Percentiles rank a stretch among this genome's conserved stretches.
phyloP scores from a whole-genome alignment of 2,888 invertebrate genomes.

The Meta bourneti region DNA sequence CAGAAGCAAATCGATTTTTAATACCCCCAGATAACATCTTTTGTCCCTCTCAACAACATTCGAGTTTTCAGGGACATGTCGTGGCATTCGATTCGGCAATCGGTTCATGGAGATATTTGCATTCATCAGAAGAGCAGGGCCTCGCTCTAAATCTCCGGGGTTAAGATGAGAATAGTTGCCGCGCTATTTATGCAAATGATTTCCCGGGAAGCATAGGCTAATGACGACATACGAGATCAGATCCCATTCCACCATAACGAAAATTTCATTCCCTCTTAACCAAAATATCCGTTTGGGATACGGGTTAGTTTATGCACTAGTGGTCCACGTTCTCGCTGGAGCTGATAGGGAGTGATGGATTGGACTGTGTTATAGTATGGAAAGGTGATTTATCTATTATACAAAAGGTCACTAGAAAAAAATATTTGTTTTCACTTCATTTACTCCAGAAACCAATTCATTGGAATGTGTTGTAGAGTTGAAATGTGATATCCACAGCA shows the following conservation, averaged over 20 bases:
- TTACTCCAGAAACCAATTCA: too few relatives aligned
- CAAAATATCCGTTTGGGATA: conserved; percentile 27
- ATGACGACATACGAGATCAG: conserved; percentile 53
- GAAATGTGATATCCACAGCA: too few relatives aligned
- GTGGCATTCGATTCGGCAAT: conserved; percentile 12
- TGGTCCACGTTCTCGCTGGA: background rate
- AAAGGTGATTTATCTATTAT: too few relatives aligned
- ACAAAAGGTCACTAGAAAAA: too few relatives aligned
- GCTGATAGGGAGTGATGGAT: background rate
- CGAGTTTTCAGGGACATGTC: conserved; percentile 27
- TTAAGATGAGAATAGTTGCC: conserved; percentile 12
- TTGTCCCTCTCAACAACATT: conserved; percentile 33
- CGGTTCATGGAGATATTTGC: conserved; percentile 40
- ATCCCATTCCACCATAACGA: conserved; percentile 14
- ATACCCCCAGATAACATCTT: conserved; percentile 52
- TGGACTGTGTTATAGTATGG: background rate
- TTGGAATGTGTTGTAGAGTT: too few relatives aligned
- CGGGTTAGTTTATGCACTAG: conserved; percentile 7
- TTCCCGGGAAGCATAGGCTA: conserved; percentile 46
- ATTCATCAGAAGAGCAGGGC: conserved; percentile 4
- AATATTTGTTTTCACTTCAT: too few relatives aligned
- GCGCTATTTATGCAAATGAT: conserved; percentile 58
- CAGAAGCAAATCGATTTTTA: conserved; percentile 49
- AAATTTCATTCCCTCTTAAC: conserved; percentile 39
- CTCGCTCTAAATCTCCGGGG: conserved; percentile 36